These are phyloP conservation scores for Ennomos quercinarius DNA, from an alignment of 2,888 invertebrate genomes.

Conservation along the genomic window DNA sequence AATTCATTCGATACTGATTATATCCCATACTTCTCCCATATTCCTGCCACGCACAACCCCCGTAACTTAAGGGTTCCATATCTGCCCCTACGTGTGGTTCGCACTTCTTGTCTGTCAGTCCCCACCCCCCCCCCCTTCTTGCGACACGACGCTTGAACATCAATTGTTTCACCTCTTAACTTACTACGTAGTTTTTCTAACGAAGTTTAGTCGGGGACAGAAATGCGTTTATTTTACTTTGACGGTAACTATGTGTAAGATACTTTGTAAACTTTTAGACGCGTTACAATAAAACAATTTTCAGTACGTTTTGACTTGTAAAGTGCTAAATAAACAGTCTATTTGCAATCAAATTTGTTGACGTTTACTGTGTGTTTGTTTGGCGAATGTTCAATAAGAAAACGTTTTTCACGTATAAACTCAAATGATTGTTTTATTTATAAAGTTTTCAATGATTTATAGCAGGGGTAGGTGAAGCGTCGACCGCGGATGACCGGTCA, in stretches of 20 bases:
- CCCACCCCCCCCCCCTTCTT: slow-evolving; percentile 5
- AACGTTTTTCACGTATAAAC: too few relatives aligned
- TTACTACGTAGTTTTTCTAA: slow-evolving; percentile 29
- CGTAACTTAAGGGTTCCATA: slow-evolving; percentile 43
- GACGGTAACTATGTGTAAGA: slow-evolving; percentile 3
- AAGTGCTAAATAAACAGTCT: too few relatives aligned
- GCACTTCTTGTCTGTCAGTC: slow-evolving; percentile 42
- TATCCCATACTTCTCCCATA: slow-evolving; percentile 27
- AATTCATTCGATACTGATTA: slow-evolving; percentile 13
- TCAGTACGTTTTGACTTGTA: too few relatives aligned
- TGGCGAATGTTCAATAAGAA: too few relatives aligned
- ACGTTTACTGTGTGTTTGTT: too few relatives aligned
- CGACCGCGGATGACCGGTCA: too few relatives aligned
- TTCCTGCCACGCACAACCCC: slow-evolving; percentile 34
- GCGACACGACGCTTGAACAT: slow-evolving; percentile 22
- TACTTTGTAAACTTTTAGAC: not conserved
- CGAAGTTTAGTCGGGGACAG: slow-evolving; percentile 19
- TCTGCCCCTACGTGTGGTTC: slow-evolving; percentile 35
- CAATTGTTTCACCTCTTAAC: slow-evolving; percentile 37
- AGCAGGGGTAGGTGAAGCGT: too few relatives aligned
- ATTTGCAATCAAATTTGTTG: too few relatives aligned
- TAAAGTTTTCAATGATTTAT: too few relatives aligned
- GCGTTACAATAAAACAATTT: not conserved
- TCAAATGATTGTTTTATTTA: too few relatives aligned
- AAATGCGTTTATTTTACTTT: slow-evolving; percentile 16